Evolutionary conservation across 2,888 invertebrate genomes (phyloP), one percentile per base, ranked within the genome.

Genomic region (Zhengitettix transpicula): DNA sequence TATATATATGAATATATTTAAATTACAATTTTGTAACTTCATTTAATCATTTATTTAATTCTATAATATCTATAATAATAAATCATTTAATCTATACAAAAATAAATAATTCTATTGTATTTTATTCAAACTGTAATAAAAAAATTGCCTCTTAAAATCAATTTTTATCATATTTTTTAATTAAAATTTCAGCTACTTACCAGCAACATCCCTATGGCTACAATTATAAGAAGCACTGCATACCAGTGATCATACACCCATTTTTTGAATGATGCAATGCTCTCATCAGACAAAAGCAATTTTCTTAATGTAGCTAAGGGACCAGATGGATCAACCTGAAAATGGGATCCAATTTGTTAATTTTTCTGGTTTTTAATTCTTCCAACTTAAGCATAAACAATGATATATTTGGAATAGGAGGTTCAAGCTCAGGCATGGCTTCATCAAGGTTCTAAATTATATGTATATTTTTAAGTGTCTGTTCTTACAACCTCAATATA

Each of bases 241-340:
- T 94, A 95, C 95, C 95, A 95, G 72, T 95, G 89, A 58, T 86
- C 83, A 66, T 85, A 78, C 68, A 94, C 80, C 92, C 92, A 93
- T 69, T 83, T 82, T 71, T 86, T 86, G 73, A 93, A 89, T 64
- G 89, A 87, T 52, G 90, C 90, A 63, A 94, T 84, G 69, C 90
- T 91, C 73, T 93, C 90, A 71, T 92, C 92, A 0, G 91, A 91
- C 57, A 94, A 77, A 57, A 94, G 75, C 56, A 94, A 78, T 72
- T 90, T 89, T 58, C 92, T 81, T 58, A 94, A 77, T 28, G 93
- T 94, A 14, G 93, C 93, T 69, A 94, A 75, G 14, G 93, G 94
- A 10, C 94, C 93, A 1, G 91, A 90, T 15, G 93, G 94, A 79
- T 94, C 93, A 62, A 93, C 91, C 78, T 78, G 64, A 42, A 52